A percentile compares a stretch with the other conserved stretches of the same genome.
These are phyloP conservation scores for Panopea generosa DNA, from an alignment of 2,888 invertebrate genomes.

Conservation along the genomic window DNA sequence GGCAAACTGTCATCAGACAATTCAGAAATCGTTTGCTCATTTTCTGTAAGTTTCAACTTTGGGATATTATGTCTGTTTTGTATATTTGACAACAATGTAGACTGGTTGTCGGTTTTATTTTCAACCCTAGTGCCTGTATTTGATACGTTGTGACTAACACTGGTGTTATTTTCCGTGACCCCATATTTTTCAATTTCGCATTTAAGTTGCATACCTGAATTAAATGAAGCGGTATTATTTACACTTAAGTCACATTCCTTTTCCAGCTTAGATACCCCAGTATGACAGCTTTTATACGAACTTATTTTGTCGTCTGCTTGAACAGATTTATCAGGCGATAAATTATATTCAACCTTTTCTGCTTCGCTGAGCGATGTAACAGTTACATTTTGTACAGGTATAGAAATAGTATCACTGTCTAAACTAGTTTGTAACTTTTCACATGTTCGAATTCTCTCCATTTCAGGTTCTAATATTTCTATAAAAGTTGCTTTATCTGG, in stretches of 20 bases:
- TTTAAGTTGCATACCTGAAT: constrained; percentile 23
- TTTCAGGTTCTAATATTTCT: too few species aligned
- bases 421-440: too few species aligned
- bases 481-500: too few species aligned
- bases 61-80: neutral
- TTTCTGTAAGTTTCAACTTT: constrained; percentile 28
- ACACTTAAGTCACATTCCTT: constrained; percentile 35
- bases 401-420: constrained; percentile 15
- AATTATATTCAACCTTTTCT: constrained; percentile 42
- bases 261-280: constrained; percentile 1
- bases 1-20: constrained; percentile 57
- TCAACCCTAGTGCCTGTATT: neutral
- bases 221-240: constrained; percentile 24
- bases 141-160: constrained; percentile 10
- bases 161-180: constrained; percentile 6
- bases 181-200: neutral
- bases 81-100: too few species aligned
- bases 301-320: constrained; percentile 25
- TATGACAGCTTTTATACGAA: neutral
- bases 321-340: constrained; percentile 32
- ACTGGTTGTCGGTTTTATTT: too few species aligned
- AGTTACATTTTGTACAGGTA: constrained; percentile 25
- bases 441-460: too few species aligned
- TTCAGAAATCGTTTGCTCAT: constrained; percentile 42
- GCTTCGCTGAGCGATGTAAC: constrained; percentile 22